Evolutionary conservation across 2,888 invertebrate species (phyloP).

Genomic region (Platerodrilus igneus): DNA sequence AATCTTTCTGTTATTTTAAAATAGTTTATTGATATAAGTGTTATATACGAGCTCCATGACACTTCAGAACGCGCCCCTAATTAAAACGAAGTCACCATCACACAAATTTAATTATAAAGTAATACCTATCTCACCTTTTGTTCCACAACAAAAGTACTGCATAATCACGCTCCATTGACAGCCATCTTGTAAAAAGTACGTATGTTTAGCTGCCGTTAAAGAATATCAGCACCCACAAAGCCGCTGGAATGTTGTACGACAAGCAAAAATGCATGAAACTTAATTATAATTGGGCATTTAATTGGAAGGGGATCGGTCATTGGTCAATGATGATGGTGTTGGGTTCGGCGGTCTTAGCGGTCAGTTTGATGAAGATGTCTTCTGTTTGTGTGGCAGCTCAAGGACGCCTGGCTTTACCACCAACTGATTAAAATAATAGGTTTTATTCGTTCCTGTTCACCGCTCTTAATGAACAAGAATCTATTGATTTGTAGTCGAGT

Average conservation of each 20-base stretch:
- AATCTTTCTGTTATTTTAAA: too few species aligned
- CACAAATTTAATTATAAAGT: too few species aligned
- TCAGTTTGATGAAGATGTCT: constrained; percentile 46
- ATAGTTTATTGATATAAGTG: too few species aligned
- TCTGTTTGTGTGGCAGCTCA: constrained; percentile 43
- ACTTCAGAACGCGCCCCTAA: too few species aligned
- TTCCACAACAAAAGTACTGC: constrained; percentile 42
- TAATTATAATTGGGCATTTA: constrained; percentile 25
- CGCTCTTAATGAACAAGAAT: constrained; percentile 12
- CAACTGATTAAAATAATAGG: constrained; percentile 35
- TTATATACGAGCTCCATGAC: too few species aligned
- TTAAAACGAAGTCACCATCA: too few species aligned
- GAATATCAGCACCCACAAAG: constrained; percentile 23
- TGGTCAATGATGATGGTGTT: constrained; percentile 25
- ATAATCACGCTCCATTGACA: constrained; percentile 44
- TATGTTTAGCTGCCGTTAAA: constrained; percentile 26
- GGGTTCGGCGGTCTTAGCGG: constrained; percentile 18
- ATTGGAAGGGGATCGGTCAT: constrained; percentile 19
- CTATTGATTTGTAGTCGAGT: too few species aligned
- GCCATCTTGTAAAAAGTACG: constrained; percentile 37
- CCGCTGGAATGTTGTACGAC: constrained; percentile 14
- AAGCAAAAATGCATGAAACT: constrained; percentile 25
- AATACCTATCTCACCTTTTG: constrained; percentile 43
- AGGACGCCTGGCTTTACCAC: constrained; percentile 36
- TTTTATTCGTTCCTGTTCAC: constrained; percentile 25